Evolutionary conservation across 2,888 invertebrate genomes (phyloP).

Genomic region (Malacosoma neustria): DNA sequence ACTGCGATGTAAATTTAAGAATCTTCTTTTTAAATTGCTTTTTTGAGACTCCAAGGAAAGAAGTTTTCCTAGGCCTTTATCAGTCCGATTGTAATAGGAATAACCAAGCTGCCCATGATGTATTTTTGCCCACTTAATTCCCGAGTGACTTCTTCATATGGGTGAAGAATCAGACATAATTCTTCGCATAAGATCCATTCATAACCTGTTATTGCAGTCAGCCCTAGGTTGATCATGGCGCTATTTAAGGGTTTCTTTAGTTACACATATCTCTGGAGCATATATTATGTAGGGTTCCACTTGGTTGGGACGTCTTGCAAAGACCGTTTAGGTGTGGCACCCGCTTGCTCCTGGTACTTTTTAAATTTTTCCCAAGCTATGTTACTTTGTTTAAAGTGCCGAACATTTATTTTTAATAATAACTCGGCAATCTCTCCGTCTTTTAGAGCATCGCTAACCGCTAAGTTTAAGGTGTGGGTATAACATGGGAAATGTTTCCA

Average conservation of each 20-base stretch:
- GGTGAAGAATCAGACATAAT: conserved; percentile 3
- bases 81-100: conserved; percentile 7
- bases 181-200: conserved; percentile 3
- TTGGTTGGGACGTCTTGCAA: conserved; percentile 10
- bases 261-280: conserved; percentile 8
- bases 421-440: too few species aligned
- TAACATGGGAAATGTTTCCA: too few species aligned
- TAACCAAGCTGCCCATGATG: conserved; percentile 8
- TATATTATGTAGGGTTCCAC: conserved; percentile 11
- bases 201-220: conserved; percentile 3
- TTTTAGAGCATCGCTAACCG: too few species aligned
- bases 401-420: too few species aligned
- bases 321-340: conserved; percentile 1
- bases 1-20: too few species aligned
- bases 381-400: conserved; percentile 2
- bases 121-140: conserved; percentile 14
- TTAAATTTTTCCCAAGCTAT: conserved; percentile 1
- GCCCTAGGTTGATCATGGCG: conserved; percentile 4
- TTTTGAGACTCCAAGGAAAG: too few species aligned
- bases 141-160: conserved; percentile 10
- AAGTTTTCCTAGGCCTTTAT: conserved; percentile 1
- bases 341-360: conserved; percentile 1
- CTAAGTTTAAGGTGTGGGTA: too few species aligned
- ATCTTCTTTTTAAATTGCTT: too few species aligned
- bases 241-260: conserved; percentile 5